Base-by-base conservation (phyloP, 2,888 invertebrate genomes). In the Heliothis peltigera region DNA sequence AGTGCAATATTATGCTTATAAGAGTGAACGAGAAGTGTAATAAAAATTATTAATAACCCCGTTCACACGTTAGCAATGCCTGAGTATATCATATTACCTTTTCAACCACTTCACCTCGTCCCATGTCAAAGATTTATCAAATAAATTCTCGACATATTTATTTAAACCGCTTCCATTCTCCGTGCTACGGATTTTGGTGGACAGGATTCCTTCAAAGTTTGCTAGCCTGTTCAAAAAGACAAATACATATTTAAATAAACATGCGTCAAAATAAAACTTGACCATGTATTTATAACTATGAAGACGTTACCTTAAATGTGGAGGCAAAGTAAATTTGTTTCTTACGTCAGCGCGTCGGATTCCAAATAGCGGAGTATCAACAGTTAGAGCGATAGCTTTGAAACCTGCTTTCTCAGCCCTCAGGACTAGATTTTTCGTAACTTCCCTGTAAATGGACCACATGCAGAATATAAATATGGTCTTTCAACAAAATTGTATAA, bases 341-440 rank as follows among this genome's bases (percentile, higher is more conserved):
- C 97, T 96, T 12, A 97, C 95, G 90, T 99, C 98, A 0, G 97
- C 97, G 59, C 97, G 95, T 48, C 99, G 95, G 57, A 97, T 95
- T 0, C 99, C 99, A 89, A 98, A 98, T 51, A 97, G 89, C 0
- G 98, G 98, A 0, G 98, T 97, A 88, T 99, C 99, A 0, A 99
- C 97, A 0, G 98, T 99, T 3, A 99, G 89, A 0, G 97, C 98
- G 1, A 99, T 90, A 0, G 98, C 98, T 91, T 97, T 97, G 85
- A 96, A 99, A n/a, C 98, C 98, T 10, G 97, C 96, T 47, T 93
- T 95, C 90, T 98, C 98, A 0, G 98, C 99, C 79, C 98, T 95
- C 46, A 92, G 86, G 0, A 99, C 96, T 70, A 99, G 93, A 75
- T 96, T 95, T 81, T 94, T 94, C 0, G 98, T 98, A 1, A 98